Conservation (phyloP, 2,888 invertebrate genomes). For the Lasioglossum lativentre region DNA sequence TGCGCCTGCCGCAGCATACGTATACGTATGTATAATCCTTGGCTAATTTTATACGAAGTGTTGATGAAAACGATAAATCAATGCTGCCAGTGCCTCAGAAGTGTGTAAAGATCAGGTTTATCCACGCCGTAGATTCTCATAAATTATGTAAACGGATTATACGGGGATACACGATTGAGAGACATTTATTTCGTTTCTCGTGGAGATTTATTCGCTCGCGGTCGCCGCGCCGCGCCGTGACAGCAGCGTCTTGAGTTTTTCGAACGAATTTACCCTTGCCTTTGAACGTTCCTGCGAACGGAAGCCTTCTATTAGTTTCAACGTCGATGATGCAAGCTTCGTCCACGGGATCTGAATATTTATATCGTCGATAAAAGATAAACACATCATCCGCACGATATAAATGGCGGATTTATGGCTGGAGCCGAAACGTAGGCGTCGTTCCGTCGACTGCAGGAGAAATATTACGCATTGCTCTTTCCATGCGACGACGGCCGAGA, state of each 20-base stretch:
- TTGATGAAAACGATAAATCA: slow-evolving; percentile 11
- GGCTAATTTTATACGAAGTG: background rate
- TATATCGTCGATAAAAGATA: slow-evolving; percentile 75
- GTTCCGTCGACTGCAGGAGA: slow-evolving; percentile 67
- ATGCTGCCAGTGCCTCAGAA: background rate
- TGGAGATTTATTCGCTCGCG: background rate
- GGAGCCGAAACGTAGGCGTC: slow-evolving; percentile 72
- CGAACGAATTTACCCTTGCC: slow-evolving; percentile 9
- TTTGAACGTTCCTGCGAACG: background rate
- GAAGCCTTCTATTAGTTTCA: slow-evolving; percentile 39
- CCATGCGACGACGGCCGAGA: slow-evolving; percentile 70
- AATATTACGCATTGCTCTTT: slow-evolving; percentile 73
- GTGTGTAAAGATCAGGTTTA: slow-evolving; percentile 1
- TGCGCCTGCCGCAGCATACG: background rate
- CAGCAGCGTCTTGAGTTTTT: background rate
- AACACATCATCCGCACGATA: slow-evolving; percentile 74
- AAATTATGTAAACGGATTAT: slow-evolving; percentile 14
- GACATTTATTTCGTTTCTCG: slow-evolving; percentile 9
- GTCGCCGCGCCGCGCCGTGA: background rate
- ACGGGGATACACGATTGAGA: background rate
- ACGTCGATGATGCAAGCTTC: slow-evolving; percentile 63
- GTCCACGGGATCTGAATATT: slow-evolving; percentile 67
- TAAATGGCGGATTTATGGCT: slow-evolving; percentile 73
- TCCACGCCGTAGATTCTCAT: background rate
- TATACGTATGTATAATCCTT: background rate